Evolutionary conservation across 2,888 invertebrate species (phyloP), one percentile per base, ranked within the genome.

Genomic region (Cephalotes varians): DNA sequence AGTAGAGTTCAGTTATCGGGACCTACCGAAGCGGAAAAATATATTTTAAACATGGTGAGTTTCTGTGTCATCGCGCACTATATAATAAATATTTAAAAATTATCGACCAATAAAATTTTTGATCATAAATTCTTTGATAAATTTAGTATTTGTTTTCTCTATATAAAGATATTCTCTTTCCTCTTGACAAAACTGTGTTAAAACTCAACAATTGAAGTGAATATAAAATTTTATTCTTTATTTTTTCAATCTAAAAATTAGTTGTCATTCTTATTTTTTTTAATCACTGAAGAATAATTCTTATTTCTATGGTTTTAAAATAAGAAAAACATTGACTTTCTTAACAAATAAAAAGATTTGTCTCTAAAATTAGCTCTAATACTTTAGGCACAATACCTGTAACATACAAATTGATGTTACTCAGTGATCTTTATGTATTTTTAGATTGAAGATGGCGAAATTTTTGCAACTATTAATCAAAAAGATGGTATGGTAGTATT

Each of bases 401-500:
- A 31, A 62, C 9, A 7, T n/a, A 9, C 47, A 18, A 25, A 21
- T 51, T 56, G 12, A 72, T 28, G 60, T 71, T n/a, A 6, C 40
- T 49, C 18, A 73, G 0, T 0, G 1, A 10, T 58, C 25, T 31
- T 47, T 10, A 31, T 60, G 4, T 79, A 40, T 73, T 87, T 89
- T 40, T 91, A 99, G 98, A 99, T 99, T 92, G 98, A 99, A 95
- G 98, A 98, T 94, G 98, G 98, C 77, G 98, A 99, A 95, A 99
- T 99, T 91, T 99, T 97, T 95, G 99, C 99, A 37, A 98, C 98
- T 92, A 99, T 99, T 89, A 99, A 99, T 95, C 98, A 99, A 95
- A 98, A 98, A 95, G 99, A 99, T 95, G 99, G 99, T 18, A 99
- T 99, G 99, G 99, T 99, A 21, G 96, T 98, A 76, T 99, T 99